Percentiles rank a stretch among this genome's conserved stretches.
phyloP scores from a whole-genome alignment of 2,888 invertebrate species.

The Dromius quadrimaculatus region DNA sequence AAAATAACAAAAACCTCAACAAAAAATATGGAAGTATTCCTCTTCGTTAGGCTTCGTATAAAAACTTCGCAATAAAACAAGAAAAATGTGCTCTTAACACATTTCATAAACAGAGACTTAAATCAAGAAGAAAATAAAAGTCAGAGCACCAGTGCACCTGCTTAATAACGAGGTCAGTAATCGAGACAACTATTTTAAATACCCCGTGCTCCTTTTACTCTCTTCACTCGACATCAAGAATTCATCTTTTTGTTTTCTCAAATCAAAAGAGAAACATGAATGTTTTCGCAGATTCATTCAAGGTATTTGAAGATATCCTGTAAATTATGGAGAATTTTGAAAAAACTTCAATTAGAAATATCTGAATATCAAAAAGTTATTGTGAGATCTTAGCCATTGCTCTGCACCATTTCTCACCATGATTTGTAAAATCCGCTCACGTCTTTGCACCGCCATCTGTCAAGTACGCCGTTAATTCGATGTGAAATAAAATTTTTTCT shows the following conservation, averaged over 20 bases:
- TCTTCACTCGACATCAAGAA: conserved; percentile 3
- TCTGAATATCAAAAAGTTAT: too few species aligned
- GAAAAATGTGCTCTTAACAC: conserved; percentile 9
- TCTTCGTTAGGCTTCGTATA: background rate
- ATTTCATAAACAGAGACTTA: conserved; percentile 27
- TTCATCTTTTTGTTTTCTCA: too few species aligned
- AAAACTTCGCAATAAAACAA: conserved; percentile 5
- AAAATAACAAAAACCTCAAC: too few species aligned
- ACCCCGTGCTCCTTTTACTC: conserved; percentile 4
- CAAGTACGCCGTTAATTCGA: conserved; percentile 13
- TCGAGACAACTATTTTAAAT: conserved; percentile 36
- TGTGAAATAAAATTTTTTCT: conserved; percentile 39
- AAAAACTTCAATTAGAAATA: too few species aligned
- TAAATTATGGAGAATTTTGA: too few species aligned
- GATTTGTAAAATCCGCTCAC: conserved; percentile 8
- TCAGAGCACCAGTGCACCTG: conserved; percentile 37
- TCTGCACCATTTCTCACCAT: too few species aligned
- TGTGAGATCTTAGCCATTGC: too few species aligned
- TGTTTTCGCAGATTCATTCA: too few species aligned
- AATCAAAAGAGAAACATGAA: too few species aligned
- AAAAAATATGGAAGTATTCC: too few species aligned
- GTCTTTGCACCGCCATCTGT: conserved; percentile 16
- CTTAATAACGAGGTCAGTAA: conserved; percentile 43
- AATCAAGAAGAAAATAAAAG: conserved; percentile 31
- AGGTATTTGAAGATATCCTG: too few species aligned